phyloP scores from a whole-genome alignment of 2,797 vertebrate genomes.

The Champsocephalus esox region DNA sequence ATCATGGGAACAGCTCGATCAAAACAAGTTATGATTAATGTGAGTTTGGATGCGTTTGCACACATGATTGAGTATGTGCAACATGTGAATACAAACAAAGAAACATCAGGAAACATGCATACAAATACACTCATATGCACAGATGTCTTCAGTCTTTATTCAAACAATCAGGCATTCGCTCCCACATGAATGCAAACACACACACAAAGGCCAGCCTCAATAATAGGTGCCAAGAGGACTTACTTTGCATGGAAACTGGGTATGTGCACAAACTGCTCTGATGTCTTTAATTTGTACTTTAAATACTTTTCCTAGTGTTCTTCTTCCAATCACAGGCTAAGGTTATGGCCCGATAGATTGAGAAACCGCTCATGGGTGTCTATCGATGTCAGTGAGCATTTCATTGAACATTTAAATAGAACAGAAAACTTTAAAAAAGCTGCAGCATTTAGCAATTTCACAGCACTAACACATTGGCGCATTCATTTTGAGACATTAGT shows the following conservation, averaged over 20 bases:
- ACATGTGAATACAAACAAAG: slow-evolving; percentile 12
- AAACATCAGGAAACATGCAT: slow-evolving; percentile 29
- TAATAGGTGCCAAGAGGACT: slow-evolving; percentile 10
- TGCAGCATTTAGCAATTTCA: slow-evolving; percentile 23
- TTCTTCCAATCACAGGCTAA: not conserved
- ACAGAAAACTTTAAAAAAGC: slow-evolving; percentile 12
- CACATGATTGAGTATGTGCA: slow-evolving; percentile 36
- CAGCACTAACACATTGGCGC: slow-evolving; percentile 15
- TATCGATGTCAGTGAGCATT: not conserved
- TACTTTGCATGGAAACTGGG: not conserved
- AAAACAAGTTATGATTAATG: slow-evolving; percentile 70
- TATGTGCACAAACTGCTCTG: slow-evolving; percentile 1
- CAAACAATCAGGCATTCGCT: slow-evolving; percentile 14
- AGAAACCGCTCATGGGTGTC: slow-evolving; percentile 21
- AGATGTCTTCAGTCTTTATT: slow-evolving; percentile 20
- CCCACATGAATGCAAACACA: slow-evolving; percentile 1
- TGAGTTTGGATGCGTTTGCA: slow-evolving; percentile 41
- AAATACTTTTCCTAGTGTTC: slow-evolving; percentile 16
- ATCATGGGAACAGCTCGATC: slow-evolving; percentile 47
- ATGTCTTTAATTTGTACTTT: not conserved
- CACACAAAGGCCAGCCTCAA: slow-evolving; percentile 1
- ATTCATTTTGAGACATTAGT: slow-evolving; percentile 36
- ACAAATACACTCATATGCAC: slow-evolving; percentile 26
- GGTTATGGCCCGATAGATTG: not conserved
- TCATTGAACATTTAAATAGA: slow-evolving; percentile 22